Percentiles rank a stretch among this genome's conserved stretches.
Conservation (phyloP, 2,113 vertebrate genomes). For the Psophia crepitans region DNA sequence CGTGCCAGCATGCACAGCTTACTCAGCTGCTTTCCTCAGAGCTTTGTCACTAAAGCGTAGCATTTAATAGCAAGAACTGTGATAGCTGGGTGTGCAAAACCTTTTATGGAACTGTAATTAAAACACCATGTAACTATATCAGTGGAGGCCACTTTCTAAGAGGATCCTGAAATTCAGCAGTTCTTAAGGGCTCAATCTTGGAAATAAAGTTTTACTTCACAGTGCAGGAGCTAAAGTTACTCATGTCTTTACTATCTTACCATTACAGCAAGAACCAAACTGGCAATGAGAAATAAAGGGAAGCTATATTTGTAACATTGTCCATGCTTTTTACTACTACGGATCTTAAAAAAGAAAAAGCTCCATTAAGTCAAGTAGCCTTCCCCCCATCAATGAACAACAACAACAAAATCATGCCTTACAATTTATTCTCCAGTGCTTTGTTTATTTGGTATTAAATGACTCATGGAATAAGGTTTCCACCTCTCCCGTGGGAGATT, state of each 20-base stretch:
- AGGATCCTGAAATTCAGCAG: background rate
- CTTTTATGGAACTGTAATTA: background rate
- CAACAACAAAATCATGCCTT: background rate
- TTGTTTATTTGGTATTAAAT: slow-evolving; percentile 61
- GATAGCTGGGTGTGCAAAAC: fast-evolving
- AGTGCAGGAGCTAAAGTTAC: background rate
- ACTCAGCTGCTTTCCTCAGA: background rate
- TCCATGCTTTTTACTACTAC: background rate
- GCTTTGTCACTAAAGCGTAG: background rate
- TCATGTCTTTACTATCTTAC: background rate
- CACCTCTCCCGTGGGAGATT: slow-evolving; percentile 13
- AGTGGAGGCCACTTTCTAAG: background rate
- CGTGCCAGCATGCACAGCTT: background rate
- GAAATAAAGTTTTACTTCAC: background rate
- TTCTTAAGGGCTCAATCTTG: background rate
- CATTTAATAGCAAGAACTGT: background rate
- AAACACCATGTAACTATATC: background rate
- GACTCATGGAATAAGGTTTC: slow-evolving; percentile 55
- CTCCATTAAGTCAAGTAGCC: background rate
- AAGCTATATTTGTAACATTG: background rate
- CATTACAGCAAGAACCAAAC: background rate
- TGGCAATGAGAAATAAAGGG: background rate
- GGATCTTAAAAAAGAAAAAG: slow-evolving; percentile 38
- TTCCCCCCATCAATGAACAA: background rate
- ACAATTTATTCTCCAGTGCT: slow-evolving; percentile 46